These are phyloP conservation scores for Neosilurus mollespiculum DNA, from an alignment of 2,797 vertebrate genomes.

Conservation along the genomic window DNA sequence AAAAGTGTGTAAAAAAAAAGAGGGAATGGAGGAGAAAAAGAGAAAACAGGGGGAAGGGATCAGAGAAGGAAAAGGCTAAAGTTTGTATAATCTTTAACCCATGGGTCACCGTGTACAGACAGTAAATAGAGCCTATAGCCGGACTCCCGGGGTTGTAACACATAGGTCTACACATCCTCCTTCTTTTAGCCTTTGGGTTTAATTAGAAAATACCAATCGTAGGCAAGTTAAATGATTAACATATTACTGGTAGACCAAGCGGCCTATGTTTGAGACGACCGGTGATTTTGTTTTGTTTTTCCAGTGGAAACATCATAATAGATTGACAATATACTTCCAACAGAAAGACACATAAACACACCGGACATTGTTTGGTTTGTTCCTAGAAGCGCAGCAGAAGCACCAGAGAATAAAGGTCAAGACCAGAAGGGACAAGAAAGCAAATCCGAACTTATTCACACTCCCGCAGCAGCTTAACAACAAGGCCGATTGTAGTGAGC, in stretches of 20 bases:
- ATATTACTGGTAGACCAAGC: too few relatives aligned
- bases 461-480: constrained; percentile 38
- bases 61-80: constrained; percentile 48
- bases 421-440: constrained; percentile 42
- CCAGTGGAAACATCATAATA: neutral
- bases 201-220: too few relatives aligned
- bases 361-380: constrained; percentile 8
- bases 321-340: neutral
- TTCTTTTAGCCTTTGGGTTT: too few relatives aligned
- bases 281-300: too few relatives aligned
- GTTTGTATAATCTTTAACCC: neutral
- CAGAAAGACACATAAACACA: neutral
- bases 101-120: too few relatives aligned
- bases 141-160: too few relatives aligned
- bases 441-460: constrained; percentile 50
- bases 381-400: constrained; percentile 27
- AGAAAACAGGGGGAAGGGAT: constrained; percentile 43
- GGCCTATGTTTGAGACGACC: too few relatives aligned
- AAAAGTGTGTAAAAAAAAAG: constrained; percentile 46
- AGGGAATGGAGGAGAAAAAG: constrained; percentile 45
- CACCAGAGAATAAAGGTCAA: constrained; percentile 19
- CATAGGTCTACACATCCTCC: too few relatives aligned
- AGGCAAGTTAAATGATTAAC: too few relatives aligned
- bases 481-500: constrained; percentile 41
- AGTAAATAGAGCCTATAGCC: too few relatives aligned